Evolutionary conservation across 92 coral and sea anemone species (phyloP).

Genomic region (Parazoanthus swiftii): DNA sequence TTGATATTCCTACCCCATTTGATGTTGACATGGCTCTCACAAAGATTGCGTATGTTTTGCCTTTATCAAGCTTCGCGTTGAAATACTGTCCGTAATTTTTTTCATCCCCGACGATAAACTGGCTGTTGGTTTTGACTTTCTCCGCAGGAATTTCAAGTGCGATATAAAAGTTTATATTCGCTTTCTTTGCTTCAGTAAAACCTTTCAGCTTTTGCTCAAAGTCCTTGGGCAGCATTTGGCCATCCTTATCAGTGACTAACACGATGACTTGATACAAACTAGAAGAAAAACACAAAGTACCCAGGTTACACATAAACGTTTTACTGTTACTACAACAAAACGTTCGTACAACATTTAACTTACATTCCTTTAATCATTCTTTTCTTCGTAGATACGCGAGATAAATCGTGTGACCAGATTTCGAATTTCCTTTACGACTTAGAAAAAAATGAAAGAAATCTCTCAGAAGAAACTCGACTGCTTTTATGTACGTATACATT

Average conservation of each 20-base stretch:
- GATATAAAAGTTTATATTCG: background rate
- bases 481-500: too few relatives aligned
- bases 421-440: too few relatives aligned
- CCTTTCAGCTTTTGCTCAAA: background rate
- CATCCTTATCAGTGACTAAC: background rate
- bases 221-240: background rate
- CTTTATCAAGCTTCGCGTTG: slow-evolving; percentile 46
- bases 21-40: slow-evolving; percentile 32
- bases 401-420: too few relatives aligned
- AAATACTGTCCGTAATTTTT: slow-evolving; percentile 13
- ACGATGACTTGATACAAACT: slow-evolving; percentile 28
- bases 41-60: slow-evolving; percentile 33
- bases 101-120: slow-evolving; percentile 56
- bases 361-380: too few relatives aligned
- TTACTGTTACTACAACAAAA: too few relatives aligned
- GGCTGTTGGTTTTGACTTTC: slow-evolving; percentile 11
- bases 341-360: background rate
- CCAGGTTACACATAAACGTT: background rate
- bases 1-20: background rate
- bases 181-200: background rate
- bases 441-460: too few relatives aligned
- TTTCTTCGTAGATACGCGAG: too few relatives aligned
- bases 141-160: slow-evolving; percentile 33
- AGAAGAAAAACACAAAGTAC: background rate
- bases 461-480: too few relatives aligned